Evolutionary conservation across 2,888 invertebrate species (phyloP), one percentile per base, ranked within the genome.

Genomic region (Catonia carolina): DNA sequence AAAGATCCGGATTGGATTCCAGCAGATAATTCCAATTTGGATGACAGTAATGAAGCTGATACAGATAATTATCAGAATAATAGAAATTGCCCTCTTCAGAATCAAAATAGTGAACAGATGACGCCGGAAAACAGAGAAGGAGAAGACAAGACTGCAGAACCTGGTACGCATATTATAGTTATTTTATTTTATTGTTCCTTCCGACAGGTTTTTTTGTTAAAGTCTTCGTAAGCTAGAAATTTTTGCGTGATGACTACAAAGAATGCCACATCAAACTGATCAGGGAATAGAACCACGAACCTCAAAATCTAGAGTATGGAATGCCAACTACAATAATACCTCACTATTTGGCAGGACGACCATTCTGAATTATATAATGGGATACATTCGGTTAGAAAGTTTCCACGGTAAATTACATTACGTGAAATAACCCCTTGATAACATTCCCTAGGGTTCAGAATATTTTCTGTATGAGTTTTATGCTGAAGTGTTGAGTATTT

Each of bases 51-150:
- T n/a, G n/a, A n/a, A n/a, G n/a, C 20, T 41, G 41, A 41, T 41
- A 22, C 41, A 41, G 41, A 41, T 41, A 41, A 41, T 41, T 20
- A 41, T 41, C 41, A 41, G 41, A 41, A 41, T 22, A 41, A n/a
- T n/a, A n/a, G n/a, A n/a, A n/a, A n/a, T n/a, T n/a, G n/a, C n/a
- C n/a, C n/a, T n/a, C n/a, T n/a, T n/a, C n/a, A n/a, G n/a, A n/a
- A n/a, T n/a, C n/a, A n/a, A n/a, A n/a, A n/a, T n/a, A n/a, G n/a
- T n/a, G 41, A n/a, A 17, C 41, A 20, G 41, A 41, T 14, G 41
- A 41, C 12, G 20, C 18, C 18, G 17, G 20, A 20, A 17, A 41
- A 20, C 41, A 15, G 41, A 15, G 22, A 18, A 41, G 41, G 22
- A 41, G 33, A 33, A 33, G 12, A 33, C 33, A 33, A 10, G 33